Evolutionary conservation across 1,140 invertebrate species (phyloP), one percentile per base, ranked within the genome.

Genomic region (Tetramorium simillimum): DNA sequence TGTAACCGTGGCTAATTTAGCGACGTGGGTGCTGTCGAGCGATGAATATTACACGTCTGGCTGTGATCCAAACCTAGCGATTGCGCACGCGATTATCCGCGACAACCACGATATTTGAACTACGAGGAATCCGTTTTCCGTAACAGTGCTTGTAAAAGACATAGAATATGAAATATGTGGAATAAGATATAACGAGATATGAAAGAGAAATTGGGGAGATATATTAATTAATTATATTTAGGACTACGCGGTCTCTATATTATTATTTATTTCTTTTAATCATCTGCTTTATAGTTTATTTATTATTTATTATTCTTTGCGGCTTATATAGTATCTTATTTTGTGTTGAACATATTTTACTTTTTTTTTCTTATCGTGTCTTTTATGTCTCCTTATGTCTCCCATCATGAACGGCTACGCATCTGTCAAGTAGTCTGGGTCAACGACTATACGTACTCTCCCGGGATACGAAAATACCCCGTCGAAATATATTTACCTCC

Each of bases 1-100:
- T 87, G 87, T 90, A 87, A 85, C 51, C 89, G 73, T 88, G 88
- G 73, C 78, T 90, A 90, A 90, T 90, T 90, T 90, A 90, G 87
- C 85, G 40, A 24, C 28, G 53, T 40, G 37, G n/a, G 46, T 53
- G 63, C 80, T 49, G 60, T 18, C 33, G n/a, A 65, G 49, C 80
- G 80, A 85, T 85, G 77, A 87, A 87, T 87, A 84, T 85, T 87
- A 75, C 67, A 85, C 62, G 67, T 12, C 69, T 90, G 89, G 89
- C 89, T 14, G 62, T 21, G 70, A 51, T 90, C 89, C 89, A 90
- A 87, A 62, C 53, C 58, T 53, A 51, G 51, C 58, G 78, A 88
- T 58, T 78, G 76, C 69, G 75, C 60, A 65, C 65, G 40, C 56
- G 67, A 72, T 70, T 87, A 84, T 69, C 85, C 62, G n/a, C 43